These are phyloP conservation scores for Oscheius sp. DNA, from an alignment of 2,888 invertebrate genomes.

Conservation along the genomic window DNA sequence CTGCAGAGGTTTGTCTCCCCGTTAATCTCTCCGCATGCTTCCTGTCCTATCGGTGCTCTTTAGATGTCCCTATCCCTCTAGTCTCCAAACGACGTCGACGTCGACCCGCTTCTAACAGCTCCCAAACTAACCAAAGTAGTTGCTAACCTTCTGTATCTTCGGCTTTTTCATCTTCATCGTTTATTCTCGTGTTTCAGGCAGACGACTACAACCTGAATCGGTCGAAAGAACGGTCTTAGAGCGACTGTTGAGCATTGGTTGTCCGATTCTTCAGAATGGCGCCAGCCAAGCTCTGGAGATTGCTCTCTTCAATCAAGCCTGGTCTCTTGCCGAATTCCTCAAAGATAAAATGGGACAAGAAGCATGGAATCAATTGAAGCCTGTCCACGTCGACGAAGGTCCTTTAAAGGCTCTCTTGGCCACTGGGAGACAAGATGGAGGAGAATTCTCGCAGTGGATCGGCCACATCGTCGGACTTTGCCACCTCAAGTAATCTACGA, in stretches of 20 bases:
- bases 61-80: background rate
- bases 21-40: background rate
- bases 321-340: constrained; percentile 23
- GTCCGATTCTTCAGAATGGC: constrained; percentile 9
- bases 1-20: constrained; percentile 5
- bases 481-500: constrained; percentile 17
- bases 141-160: too few relatives aligned
- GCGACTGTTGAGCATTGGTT: constrained; percentile 17
- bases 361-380: constrained; percentile 9
- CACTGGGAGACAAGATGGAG: background rate
- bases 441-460: constrained; percentile 10
- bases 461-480: constrained; percentile 7
- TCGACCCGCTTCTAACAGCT: too few relatives aligned
- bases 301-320: constrained; percentile 23
- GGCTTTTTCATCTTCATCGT: too few relatives aligned
- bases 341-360: constrained; percentile 2
- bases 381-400: constrained; percentile 15
- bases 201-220: constrained; percentile 10
- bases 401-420: constrained; percentile 19
- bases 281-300: constrained; percentile 22
- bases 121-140: too few relatives aligned
- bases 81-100: too few relatives aligned
- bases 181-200: too few relatives aligned
- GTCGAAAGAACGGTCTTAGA: constrained; percentile 29
- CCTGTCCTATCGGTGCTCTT: background rate